Conservation (phyloP, 2,113 vertebrate species). For the Probosciger aterrimus region DNA sequence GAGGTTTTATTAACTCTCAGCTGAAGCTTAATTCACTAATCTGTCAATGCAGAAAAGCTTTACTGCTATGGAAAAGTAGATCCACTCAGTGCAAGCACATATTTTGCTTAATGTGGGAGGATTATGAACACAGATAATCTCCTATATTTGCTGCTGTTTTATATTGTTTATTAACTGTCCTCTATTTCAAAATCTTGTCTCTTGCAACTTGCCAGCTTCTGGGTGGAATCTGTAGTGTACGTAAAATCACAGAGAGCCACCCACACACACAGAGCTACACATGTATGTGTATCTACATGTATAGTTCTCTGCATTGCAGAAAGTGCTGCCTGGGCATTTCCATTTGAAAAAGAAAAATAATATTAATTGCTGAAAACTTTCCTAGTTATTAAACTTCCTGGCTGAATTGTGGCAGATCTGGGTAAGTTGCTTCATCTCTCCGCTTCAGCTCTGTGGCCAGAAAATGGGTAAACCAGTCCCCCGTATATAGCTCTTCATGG, state of each 20-base stretch:
- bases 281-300: not conserved
- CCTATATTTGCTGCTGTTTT: not conserved
- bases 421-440: not conserved
- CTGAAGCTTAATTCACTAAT: constrained; percentile 61
- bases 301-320: not conserved
- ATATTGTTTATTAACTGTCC: not conserved
- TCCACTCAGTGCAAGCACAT: not conserved
- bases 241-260: not conserved
- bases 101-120: not conserved
- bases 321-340: not conserved
- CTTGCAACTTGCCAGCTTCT: not conserved
- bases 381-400: not conserved
- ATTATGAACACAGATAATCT: not conserved
- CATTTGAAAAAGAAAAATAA: not conserved
- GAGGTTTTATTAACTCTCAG: constrained; percentile 49
- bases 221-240: not conserved
- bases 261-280: not conserved
- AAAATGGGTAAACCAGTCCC: not conserved
- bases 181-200: not conserved
- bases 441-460: not conserved
- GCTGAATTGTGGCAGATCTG: not conserved
- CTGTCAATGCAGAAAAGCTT: constrained; percentile 46
- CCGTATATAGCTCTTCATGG: not conserved
- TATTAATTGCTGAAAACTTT: not conserved
- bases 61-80: constrained; percentile 38